Base-by-base conservation (phyloP, 2,113 vertebrate species). In the Maccullochella peelii region DNA sequence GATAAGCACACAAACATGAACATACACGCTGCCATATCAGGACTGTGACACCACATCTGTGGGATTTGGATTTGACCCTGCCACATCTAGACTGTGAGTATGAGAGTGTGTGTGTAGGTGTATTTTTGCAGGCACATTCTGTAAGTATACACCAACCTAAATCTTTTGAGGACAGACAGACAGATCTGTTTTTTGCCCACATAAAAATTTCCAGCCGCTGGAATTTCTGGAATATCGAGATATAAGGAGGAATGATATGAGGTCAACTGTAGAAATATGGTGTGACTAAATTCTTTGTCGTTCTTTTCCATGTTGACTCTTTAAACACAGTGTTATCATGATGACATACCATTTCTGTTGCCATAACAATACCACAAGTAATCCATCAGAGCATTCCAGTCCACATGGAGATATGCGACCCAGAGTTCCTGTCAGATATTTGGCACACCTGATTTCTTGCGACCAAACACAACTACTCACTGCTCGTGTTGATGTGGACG, bases 291-390 rank as follows among this genome's bases (percentile, higher is more conserved):
- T 55, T 42, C 61, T 77, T 14, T 66, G 65, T 68, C 30, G 4
- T 55, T 49, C 20, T 82, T 77, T 68, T 58, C 49, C 2, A 2
- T 77, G 80, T 86, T 86, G 81, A 84, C 68, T 89, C 70, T 78
- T 72, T 63, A 85, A 88, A 85, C 86, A 86, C 0, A 0, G 23
- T 23, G 50, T 85, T 86, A 84, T 88, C 84, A 30, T 33, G 36
- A 57, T 77, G 71, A 86, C 78, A 91, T 76, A 82, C 61, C 57
- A 49, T 63, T 74, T 77, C 40, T 85, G 87, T 93, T 92, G 82
- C 79, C 79, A 87, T 83, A 91, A 85, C 81, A 87, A 66, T 30
- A 33, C 67, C 63, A 44, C 62, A 50, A 73, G 77, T 67, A 25
- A 70, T 86, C 70, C 79, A 83, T 67, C 73, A 86, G 67, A 87